Conservation (phyloP, 2,113 vertebrate genomes). For the Nerophis ophidion region DNA sequence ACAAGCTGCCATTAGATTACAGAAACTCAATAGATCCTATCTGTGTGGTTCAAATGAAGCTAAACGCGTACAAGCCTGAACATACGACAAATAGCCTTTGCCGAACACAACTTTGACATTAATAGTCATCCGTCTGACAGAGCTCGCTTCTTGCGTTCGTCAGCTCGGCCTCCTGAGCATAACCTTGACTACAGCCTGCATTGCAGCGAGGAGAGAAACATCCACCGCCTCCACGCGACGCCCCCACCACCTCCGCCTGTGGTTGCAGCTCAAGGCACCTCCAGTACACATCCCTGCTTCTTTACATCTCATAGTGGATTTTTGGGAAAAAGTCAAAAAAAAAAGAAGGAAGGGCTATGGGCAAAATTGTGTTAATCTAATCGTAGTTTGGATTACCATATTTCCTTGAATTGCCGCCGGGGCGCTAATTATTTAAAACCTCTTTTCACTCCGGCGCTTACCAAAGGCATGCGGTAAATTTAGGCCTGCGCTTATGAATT, state of each 20-base stretch:
- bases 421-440: too few species aligned
- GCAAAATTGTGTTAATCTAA: too few species aligned
- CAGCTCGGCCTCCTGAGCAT: constrained; percentile 15
- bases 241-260: constrained; percentile 33
- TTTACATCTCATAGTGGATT: neutral
- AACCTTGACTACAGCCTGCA: constrained; percentile 65
- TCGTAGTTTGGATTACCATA: too few species aligned
- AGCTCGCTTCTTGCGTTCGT: constrained; percentile 17
- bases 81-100: constrained; percentile 20
- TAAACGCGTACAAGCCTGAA: constrained; percentile 8
- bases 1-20: constrained; percentile 22
- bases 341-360: too few species aligned
- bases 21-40: constrained; percentile 1
- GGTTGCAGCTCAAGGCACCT: neutral
- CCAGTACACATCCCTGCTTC: neutral
- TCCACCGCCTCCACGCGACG: constrained; percentile 26
- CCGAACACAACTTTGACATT: constrained; percentile 5
- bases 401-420: too few species aligned
- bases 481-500: too few species aligned
- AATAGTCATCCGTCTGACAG: neutral
- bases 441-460: too few species aligned
- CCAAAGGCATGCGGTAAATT: too few species aligned
- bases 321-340: neutral
- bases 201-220: constrained; percentile 47
- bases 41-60: constrained; percentile 1